Percentiles rank a stretch among this genome's conserved stretches.
Conservation (phyloP, 2,888 invertebrate genomes). For the Callyntrura guangdongensis region DNA sequence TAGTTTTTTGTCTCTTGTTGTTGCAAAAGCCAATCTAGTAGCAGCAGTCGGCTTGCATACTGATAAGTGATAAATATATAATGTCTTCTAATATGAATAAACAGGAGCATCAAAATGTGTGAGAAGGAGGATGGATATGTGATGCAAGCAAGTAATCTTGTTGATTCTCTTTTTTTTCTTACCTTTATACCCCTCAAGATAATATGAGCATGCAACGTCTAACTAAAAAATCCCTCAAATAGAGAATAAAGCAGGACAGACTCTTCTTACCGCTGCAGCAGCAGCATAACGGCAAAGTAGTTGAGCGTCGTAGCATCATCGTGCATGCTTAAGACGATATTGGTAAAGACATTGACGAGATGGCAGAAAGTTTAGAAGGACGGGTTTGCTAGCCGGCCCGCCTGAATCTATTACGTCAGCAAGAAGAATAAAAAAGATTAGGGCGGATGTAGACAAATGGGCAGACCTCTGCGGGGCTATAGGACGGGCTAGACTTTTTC, state of each 20-base stretch:
- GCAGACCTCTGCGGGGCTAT: constrained; percentile 76
- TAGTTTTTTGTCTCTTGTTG: constrained; percentile 5
- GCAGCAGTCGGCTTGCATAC: constrained; percentile 23
- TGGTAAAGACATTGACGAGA: constrained; percentile 65
- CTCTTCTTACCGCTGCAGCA: background rate
- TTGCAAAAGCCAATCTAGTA: background rate
- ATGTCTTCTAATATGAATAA: constrained; percentile 9
- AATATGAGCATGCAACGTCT: background rate
- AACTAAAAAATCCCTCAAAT: background rate
- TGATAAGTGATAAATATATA: constrained; percentile 3
- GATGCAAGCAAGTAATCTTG: constrained; percentile 35
- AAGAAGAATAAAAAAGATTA: constrained; percentile 86
- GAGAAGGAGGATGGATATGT: constrained; percentile 14
- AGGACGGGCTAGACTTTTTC: constrained; percentile 72
- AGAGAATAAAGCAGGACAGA: too few relatives aligned
- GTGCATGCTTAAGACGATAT: constrained; percentile 46
- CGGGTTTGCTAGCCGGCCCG: constrained; percentile 87
- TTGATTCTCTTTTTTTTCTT: constrained; percentile 42
- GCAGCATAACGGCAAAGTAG: background rate
- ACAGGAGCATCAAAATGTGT: constrained; percentile 31
- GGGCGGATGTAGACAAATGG: constrained; percentile 83
- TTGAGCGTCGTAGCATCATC: constrained; percentile 11
- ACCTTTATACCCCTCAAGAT: constrained; percentile 7
- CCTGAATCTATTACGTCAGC: constrained; percentile 88
- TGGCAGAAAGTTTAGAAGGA: constrained; percentile 86